These are phyloP conservation scores for Corythaixoides concolor DNA, from an alignment of 2,113 vertebrate species.

Conservation along the genomic window DNA sequence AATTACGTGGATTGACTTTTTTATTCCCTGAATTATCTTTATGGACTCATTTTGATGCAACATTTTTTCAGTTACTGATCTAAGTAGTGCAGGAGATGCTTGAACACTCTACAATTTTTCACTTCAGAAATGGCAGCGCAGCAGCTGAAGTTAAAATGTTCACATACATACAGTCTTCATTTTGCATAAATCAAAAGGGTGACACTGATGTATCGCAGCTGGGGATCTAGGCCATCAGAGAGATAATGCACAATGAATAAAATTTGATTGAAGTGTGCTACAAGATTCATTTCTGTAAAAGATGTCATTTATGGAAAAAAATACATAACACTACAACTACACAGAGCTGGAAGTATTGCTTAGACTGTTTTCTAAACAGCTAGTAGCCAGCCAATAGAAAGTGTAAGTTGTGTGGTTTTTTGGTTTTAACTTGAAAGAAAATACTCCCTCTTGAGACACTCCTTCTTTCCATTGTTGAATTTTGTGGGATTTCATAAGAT, in stretches of 20 bases:
- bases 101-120: background rate
- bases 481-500: background rate
- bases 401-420: accelerated
- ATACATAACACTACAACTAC: background rate
- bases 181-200: background rate
- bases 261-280: background rate
- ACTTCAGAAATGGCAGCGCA: background rate
- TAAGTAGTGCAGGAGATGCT: background rate
- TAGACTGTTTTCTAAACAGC: background rate
- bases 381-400: background rate
- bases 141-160: background rate
- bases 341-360: background rate
- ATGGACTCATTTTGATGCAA: background rate
- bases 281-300: background rate
- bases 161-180: accelerated
- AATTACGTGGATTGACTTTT: background rate
- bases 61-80: background rate
- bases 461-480: background rate
- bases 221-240: background rate
- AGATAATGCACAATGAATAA: background rate
- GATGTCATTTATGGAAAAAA: background rate
- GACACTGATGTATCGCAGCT: background rate
- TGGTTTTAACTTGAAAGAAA: background rate
- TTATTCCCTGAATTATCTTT: background rate
- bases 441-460: background rate